Conservation (phyloP, 2,797 vertebrate genomes). For the Bryconaethiops microstoma region DNA sequence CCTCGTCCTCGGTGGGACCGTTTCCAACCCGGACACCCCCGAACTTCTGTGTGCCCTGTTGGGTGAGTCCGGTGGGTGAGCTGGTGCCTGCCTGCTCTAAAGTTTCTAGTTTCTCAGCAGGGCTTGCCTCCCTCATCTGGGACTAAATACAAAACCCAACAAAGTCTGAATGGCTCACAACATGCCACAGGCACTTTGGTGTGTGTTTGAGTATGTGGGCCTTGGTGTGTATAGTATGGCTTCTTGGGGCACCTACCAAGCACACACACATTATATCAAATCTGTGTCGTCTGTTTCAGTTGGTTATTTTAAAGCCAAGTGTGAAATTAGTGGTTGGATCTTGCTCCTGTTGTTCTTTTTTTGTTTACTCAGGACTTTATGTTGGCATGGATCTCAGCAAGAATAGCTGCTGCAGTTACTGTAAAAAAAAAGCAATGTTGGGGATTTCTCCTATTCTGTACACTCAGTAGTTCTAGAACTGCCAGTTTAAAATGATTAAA, state of each 20-base stretch:
- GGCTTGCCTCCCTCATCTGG: slow-evolving; percentile 83
- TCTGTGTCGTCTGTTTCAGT: neutral
- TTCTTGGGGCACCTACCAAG: slow-evolving; percentile 52
- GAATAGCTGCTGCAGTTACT: neutral
- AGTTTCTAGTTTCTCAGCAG: slow-evolving; percentile 84
- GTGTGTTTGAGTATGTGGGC: slow-evolving; percentile 44
- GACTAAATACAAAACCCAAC: slow-evolving; percentile 87
- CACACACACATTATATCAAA: neutral
- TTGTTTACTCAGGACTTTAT: neutral
- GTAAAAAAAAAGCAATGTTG: neutral
- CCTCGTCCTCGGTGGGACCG: slow-evolving; percentile 98
- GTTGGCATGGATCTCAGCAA: neutral
- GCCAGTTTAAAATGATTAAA: neutral
- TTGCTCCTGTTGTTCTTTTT: neutral
- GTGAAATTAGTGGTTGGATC: neutral
- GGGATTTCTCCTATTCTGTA: neutral
- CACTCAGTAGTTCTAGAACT: neutral
- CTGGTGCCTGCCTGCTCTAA: slow-evolving; percentile 85
- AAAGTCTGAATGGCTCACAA: slow-evolving; percentile 83
- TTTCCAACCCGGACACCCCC: slow-evolving; percentile 98
- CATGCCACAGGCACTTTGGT: slow-evolving; percentile 66
- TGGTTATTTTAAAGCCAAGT: too few relatives aligned
- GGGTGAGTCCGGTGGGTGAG: slow-evolving; percentile 87
- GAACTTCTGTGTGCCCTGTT: slow-evolving; percentile 98
- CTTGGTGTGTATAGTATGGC: slow-evolving; percentile 22